Base-by-base conservation (phyloP, 2,888 invertebrate genomes). In the Tridacna crocea region DNA sequence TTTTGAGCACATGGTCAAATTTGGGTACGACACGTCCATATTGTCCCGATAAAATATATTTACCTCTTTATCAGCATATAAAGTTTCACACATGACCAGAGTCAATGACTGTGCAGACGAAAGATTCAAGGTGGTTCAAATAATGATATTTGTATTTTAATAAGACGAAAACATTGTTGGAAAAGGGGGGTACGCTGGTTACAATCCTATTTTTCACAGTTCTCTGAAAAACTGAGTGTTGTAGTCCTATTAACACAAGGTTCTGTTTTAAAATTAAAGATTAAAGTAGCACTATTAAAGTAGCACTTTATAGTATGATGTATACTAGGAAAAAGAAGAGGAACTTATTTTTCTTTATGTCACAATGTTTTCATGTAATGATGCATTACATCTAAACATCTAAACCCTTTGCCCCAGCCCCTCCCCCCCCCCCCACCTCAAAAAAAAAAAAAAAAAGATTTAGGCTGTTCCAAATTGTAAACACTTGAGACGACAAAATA, bases 1-100 rank as follows among this genome's bases (percentile, higher is more conserved):
- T 10, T 72, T 74, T 15, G 82, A 85, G 19, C 80, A 81, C 22
- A 79, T 85, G 72, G 51, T 63, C 12, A 47, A 22, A 10, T 58
- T 77, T 24, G 27, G 70, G 6, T 68, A 68, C 48, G 74, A 74
- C 24, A 74, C 61, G n/a, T 46, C 60, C 2, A 47, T 60, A 8
- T 47, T 61, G 22, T n/a, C 46, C 46, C 36, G 61, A 61, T 74
- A 74, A 15, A 11, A n/a, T 0, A 10, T 58, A 27, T 19, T n/a
- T 0, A 17, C 3, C 19, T 22, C 61, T 55, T 55, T 55, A 19
- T n/a, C 55, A n/a, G n/a, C 2, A 19, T 2, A 55, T 3, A 55
- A 55, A 55, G 10, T 6, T 19, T 55, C 8, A 36, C 3, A 36
- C 36, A 4, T 17, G 55, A 19, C 55, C 55, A 55, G 10, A 55